Base-by-base conservation (phyloP, 2,888 invertebrate species). In the Steinernema carpocapsae region DNA sequence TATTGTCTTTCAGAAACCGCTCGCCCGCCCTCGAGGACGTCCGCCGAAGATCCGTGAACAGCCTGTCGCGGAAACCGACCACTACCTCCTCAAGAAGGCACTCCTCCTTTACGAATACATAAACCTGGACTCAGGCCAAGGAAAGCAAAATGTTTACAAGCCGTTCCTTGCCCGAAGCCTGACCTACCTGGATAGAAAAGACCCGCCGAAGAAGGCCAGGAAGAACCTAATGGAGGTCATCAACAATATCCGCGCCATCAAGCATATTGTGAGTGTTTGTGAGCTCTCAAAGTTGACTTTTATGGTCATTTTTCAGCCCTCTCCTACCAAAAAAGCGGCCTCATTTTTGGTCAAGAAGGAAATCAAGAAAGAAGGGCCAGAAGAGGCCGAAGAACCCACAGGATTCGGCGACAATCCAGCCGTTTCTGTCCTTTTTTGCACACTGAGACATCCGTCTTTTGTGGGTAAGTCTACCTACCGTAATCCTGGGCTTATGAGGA, bases 381-480 rank as follows among this genome's bases (percentile, higher is more conserved):
- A 7, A 12, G 10, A 12, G 2, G 22, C 17, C 56, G 6, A 51
- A 51, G 12, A 51, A 51, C 19, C 51, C 6, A 6, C 51, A 43
- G n/a, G n/a, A 7, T 56, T 56, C 26, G 26, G 26, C 56, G 56
- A 56, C 22, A 22, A 22, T 22, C 56, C 26, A 6, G 56, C 26
- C 4, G 24, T 56, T 4, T 56, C 56, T 17, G 56, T 56, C 26
- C 56, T 56, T 26, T 56, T 56, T 26, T 56, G 56, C 17, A 14
- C 26, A 10, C 26, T 56, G 22, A 14, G 26, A 26, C 56, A 56
- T 56, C 56, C 56, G 12, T 56, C 56, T 24, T 26, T 24, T 24
- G 56, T 56, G 22, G 56, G 56, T 56, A 26, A 26, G 56, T 56
- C n/a, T 51, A 6, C n/a, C n/a, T n/a, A n/a, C n/a, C n/a, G n/a